Evolutionary conservation across 1,140 invertebrate species (phyloP), one percentile per base, ranked within the genome.

Genomic region (Araneus ventricosus): DNA sequence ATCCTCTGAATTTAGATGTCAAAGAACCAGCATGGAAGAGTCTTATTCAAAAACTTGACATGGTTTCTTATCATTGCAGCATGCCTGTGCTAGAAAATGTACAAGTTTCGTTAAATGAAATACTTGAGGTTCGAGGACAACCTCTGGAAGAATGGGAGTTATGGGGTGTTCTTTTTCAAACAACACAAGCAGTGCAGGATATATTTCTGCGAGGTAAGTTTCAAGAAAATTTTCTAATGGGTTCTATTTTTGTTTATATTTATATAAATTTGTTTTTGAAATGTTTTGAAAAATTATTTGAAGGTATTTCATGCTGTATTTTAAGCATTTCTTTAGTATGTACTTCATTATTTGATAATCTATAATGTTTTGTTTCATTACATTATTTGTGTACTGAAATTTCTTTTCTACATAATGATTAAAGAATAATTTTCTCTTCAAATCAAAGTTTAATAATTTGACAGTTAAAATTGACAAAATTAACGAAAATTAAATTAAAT

Each of bases 61-160:
- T 93, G 92, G 92, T 88, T 20, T 93, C 75, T 70, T 93, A 90
- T 93, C 87, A 93, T 90, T 93, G 88, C 63, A 93, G 93, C 80
- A 93, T 93, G 93, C 93, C 93, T 79, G 88, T 91, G 8, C 39
- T 93, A 39, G 84, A 91, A 61, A 91, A 90, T 93, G 89, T 93
- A 4, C 82, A 93, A 57, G 89, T 93, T 34, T 87, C 93, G 39
- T 88, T 93, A n/a, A 45, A 80, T 14, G 93, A 93, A 45, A 67
- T 93, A 20, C 57, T 93, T 22, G 93, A 93, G 61, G 93, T 93
- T 8, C 37, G 88, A 45, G 93, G 93, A 17, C 24, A 87, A 34
- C 63, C 93, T 39, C 63, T 93, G 2, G 34, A 87, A 61, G 93
- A 93, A 79, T 89, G 37, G 24, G 93, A 93, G 27, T 37, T 93